Evolutionary conservation across 2,888 invertebrate genomes (phyloP).

Genomic region (Noctuana brunneofusca): DNA sequence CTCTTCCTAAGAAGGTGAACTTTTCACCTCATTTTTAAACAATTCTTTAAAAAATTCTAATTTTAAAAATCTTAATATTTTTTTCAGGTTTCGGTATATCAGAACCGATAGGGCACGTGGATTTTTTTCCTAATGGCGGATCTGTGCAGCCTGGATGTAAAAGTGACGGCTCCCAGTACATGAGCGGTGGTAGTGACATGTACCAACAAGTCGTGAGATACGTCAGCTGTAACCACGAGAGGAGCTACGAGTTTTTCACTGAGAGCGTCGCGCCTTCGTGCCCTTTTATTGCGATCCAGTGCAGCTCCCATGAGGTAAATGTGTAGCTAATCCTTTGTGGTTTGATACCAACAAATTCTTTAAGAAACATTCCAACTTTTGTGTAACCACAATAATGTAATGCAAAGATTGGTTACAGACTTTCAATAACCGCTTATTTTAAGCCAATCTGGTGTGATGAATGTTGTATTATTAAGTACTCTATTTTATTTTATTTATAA

Average conservation of each 20-base stretch:
- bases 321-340: too few species aligned
- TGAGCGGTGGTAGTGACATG: conserved; percentile 51
- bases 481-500: too few species aligned
- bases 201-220: conserved; percentile 83
- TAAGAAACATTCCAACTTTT: too few species aligned
- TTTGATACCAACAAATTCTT: too few species aligned
- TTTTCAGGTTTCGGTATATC: conserved; percentile 88
- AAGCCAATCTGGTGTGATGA: too few species aligned
- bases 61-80: not conserved
- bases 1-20: too few species aligned
- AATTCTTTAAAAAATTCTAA: not conserved
- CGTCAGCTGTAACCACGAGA: conserved; percentile 93
- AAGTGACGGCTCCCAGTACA: conserved; percentile 46
- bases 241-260: conserved; percentile 91
- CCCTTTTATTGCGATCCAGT: too few species aligned
- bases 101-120: conserved; percentile 93
- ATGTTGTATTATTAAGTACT: too few species aligned
- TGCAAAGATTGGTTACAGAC: too few species aligned
- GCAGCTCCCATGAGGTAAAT: too few species aligned
- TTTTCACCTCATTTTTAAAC: not conserved
- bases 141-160: conserved; percentile 84
- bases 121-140: conserved; percentile 96
- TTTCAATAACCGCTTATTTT: too few species aligned
- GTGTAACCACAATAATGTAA: too few species aligned
- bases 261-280: conserved; percentile 92